Evolutionary conservation across 2,797 vertebrate genomes (phyloP).

Genomic region (Onychomys leucogaster): DNA sequence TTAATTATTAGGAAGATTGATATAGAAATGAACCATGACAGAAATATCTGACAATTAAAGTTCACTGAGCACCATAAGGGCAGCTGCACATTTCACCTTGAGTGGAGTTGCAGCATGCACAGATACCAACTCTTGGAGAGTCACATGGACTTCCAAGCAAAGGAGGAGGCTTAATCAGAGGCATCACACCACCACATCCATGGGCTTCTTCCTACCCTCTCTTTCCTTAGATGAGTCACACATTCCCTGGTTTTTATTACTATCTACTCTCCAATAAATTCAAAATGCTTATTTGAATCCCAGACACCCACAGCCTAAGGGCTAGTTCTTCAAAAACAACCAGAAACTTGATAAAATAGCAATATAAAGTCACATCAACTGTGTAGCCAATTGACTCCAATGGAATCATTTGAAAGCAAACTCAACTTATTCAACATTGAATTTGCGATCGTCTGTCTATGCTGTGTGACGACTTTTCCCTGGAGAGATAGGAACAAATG

Average conservation of each 20-base stretch:
- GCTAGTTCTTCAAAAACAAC: slow-evolving; percentile 1
- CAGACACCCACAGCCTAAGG: neutral
- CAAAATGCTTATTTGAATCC: neutral
- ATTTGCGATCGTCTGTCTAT: neutral
- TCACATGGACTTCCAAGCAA: neutral
- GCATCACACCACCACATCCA: too few relatives aligned
- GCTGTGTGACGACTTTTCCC: neutral
- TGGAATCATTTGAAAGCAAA: neutral
- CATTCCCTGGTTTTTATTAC: neutral
- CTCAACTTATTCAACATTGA: neutral
- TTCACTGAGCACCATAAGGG: neutral
- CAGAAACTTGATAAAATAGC: neutral
- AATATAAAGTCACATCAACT: neutral
- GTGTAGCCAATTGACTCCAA: neutral
- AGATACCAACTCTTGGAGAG: neutral
- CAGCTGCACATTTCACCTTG: neutral
- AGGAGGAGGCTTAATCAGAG: neutral
- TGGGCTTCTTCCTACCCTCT: neutral
- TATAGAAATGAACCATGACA: neutral
- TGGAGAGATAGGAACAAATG: neutral
- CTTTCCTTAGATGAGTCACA: neutral
- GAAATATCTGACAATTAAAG: slow-evolving; percentile 5
- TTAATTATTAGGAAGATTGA: neutral
- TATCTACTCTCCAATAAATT: neutral
- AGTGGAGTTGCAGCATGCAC: neutral